Evolutionary conservation across 2,888 invertebrate genomes (phyloP).

Genomic region (Gryllus longicercus): DNA sequence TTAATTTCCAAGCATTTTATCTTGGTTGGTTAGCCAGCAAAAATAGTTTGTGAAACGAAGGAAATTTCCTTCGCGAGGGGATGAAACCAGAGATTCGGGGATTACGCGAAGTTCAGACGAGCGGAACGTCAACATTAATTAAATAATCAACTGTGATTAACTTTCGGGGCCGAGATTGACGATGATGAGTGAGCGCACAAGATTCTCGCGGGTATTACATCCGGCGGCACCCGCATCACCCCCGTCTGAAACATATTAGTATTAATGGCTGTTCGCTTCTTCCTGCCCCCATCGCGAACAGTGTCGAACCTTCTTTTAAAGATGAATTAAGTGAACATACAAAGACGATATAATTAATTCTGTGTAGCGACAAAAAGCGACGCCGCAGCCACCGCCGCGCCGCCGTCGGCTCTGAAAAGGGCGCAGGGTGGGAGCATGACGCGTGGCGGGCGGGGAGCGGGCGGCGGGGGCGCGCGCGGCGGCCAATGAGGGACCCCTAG

Average conservation of each 20-base stretch:
- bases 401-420: neutral
- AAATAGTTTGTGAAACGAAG: neutral
- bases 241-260: slow-evolving; percentile 5
- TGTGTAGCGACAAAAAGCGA: slow-evolving; percentile 1
- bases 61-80: neutral
- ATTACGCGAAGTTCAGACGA: neutral
- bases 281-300: neutral
- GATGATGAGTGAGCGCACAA: neutral
- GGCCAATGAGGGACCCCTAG: neutral
- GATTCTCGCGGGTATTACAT: neutral
- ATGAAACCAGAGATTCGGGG: neutral
- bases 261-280: neutral
- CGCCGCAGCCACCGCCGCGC: neutral
- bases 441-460: neutral
- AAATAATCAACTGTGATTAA: slow-evolving; percentile 10
- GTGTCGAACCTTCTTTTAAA: slow-evolving; percentile 8
- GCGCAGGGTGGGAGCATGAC: neutral
- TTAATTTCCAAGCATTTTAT: neutral
- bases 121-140: neutral
- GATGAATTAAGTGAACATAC: neutral
- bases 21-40: neutral
- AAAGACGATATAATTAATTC: slow-evolving; percentile 17
- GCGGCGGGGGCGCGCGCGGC: neutral
- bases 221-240: neutral
- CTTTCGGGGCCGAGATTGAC: neutral